phyloP scores from a whole-genome alignment of 2,888 invertebrate species.

The Acrocyrtus sp. region DNA sequence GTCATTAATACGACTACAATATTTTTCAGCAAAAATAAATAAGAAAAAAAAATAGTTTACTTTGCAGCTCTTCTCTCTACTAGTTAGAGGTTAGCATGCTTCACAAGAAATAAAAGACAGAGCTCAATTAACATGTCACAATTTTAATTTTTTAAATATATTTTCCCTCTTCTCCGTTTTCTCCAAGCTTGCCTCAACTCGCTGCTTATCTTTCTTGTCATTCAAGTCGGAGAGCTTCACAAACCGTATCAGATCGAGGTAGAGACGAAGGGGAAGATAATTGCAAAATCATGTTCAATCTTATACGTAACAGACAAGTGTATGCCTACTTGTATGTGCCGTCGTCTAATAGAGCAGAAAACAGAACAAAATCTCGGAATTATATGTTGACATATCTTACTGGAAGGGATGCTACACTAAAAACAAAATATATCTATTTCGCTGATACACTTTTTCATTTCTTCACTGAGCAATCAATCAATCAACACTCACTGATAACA shows the following conservation, averaged over 20 bases:
- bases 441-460: background rate
- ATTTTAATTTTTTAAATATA: background rate
- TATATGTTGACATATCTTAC: background rate
- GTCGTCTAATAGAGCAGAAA: no score
- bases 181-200: no score
- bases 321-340: no score
- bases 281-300: slow-evolving; percentile 47
- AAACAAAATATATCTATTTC: background rate
- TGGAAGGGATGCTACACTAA: background rate
- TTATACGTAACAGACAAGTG: background rate
- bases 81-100: no score
- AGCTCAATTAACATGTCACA: background rate
- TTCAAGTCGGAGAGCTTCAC: background rate
- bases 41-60: no score
- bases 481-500: background rate
- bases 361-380: background rate
- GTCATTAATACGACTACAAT: no score
- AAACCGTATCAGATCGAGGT: background rate
- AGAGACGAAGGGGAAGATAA: slow-evolving; percentile 29
- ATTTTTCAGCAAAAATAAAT: no score
- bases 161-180: background rate
- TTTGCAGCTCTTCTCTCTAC: no score
- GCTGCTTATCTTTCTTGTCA: background rate
- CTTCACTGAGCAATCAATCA: background rate
- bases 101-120: background rate